Base-by-base conservation (phyloP, 1,140 invertebrate species). In the Chrysomallon squamiferum region DNA sequence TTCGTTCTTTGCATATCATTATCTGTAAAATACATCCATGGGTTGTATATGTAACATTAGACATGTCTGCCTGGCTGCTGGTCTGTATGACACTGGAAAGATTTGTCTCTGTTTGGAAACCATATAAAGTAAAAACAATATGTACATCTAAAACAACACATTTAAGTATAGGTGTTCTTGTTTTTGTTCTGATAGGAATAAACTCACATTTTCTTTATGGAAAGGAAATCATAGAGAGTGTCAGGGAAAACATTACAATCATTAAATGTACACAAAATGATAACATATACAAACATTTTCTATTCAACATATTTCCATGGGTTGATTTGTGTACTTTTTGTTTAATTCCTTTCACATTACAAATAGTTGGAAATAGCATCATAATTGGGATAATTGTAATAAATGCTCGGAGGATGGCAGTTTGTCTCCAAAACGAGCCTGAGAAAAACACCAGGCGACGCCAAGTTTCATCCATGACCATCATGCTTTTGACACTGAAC, bases 21-120 rank as follows among this genome's bases (percentile, higher is more conserved):
- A 43, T 72, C 3, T 78, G 78, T 65, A 73, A 74, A 50, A 15
- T 72, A 2, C 66, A 75, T 18, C 52, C 58, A 0, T 77, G 64
- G 60, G n/a, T 72, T 3, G 57, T 75, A 0, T 77, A 78, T 58
- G 50, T 68, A 11, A 18, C 58, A 0, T 38, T 65, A 9, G 62
- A 75, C 25, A 60, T 58, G 25, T 78, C 76, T 9, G 49, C 73
- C 3, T 80, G 76, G 74, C 57, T 73, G 1, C 57, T 78, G 7
- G 75, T 75, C 4, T 59, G 65, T 2, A 71, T 80, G 50, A 77
- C 78, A 9, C 25, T 62, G 15, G 75, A 80, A 45, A 45, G 78
- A 2, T 64, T 73, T 22, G 65, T 75, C 7, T 68, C 65, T 15
- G 73, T 73, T 1, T 75, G 70, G 52, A 47, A 69, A 25, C 78